Conservation (phyloP, 2,113 vertebrate species). For the Grus americana region DNA sequence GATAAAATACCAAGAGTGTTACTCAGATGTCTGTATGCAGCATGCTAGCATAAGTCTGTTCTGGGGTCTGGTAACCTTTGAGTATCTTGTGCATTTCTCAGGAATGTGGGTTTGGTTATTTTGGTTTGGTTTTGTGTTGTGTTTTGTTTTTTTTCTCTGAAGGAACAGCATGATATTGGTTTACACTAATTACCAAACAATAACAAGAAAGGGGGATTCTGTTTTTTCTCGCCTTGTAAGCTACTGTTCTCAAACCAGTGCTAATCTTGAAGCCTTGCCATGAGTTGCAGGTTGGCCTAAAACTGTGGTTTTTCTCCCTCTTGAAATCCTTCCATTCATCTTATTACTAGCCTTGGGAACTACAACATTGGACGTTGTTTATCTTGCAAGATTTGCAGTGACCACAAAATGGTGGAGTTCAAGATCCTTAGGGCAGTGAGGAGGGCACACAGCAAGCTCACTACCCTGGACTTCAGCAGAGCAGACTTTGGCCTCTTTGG, state of each 20-base stretch:
- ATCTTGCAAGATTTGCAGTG: background rate
- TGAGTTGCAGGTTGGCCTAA: background rate
- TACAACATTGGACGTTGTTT: background rate
- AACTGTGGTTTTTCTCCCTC: background rate
- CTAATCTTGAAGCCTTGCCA: background rate
- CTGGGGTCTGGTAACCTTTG: background rate
- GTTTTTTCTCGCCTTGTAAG: background rate
- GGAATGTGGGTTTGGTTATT: background rate
- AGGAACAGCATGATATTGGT: background rate
- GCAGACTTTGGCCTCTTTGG: no score
- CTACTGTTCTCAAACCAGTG: background rate
- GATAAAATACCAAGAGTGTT: background rate
- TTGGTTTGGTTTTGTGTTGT: background rate
- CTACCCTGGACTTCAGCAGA: no score
- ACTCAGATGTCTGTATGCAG: background rate
- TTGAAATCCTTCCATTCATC: background rate
- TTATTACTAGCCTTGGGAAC: background rate
- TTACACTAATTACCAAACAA: background rate
- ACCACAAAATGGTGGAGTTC: no score
- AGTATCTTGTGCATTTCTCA: background rate
- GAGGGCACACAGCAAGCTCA: no score
- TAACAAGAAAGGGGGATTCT: background rate
- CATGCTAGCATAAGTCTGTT: background rate
- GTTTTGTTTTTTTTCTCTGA: background rate
- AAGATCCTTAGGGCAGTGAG: no score